Base-by-base conservation (phyloP, 2,888 invertebrate species). In the Blastobasis lacticolella region DNA sequence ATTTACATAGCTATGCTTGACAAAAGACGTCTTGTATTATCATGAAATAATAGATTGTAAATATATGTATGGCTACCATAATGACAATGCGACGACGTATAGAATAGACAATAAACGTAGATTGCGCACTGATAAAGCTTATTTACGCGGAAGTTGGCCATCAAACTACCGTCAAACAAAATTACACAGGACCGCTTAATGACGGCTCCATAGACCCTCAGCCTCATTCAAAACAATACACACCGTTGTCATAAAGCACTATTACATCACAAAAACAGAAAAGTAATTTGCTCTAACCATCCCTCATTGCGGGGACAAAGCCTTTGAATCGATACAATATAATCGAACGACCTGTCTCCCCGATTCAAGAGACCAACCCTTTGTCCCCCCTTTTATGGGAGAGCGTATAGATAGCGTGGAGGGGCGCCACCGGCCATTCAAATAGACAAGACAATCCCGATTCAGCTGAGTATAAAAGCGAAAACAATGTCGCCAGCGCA, bases 401-500 rank as follows among this genome's bases (percentile, higher is more conserved):
- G 78, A 76, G 76, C 77, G 81, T 81, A 82, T 83, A 82, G 84
- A 86, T 82, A 81, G 82, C 84, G 87, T 81, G 81, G 86, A 86
- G 86, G 88, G 86, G 85, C 75, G 81, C 82, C 77, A 79, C 73
- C 81, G 81, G 71, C 83, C 81, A 85, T 87, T 87, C 76, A 88
- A 81, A 82, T 74, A 85, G 85, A 86, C 86, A 82, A 88, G 87
- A 88, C 88, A 88, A 88, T 88, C 79, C 85, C 82, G 82, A 87
- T 86, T 88, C 87, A 88, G 81, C 74, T 78, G 77, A 71, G 78
- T 73, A 88, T 82, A 86, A 88, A 85, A 85, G 87, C 78, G 83
- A 85, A 89, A 86, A 89, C 89, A 89, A 89, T 89, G 85, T 88
- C 81, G 81, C 85, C 80, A 82, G 84, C 85, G 83, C 81, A 85